Evolutionary conservation across 2,797 vertebrate species (phyloP).

Genomic region (Acanthopagrus latus): DNA sequence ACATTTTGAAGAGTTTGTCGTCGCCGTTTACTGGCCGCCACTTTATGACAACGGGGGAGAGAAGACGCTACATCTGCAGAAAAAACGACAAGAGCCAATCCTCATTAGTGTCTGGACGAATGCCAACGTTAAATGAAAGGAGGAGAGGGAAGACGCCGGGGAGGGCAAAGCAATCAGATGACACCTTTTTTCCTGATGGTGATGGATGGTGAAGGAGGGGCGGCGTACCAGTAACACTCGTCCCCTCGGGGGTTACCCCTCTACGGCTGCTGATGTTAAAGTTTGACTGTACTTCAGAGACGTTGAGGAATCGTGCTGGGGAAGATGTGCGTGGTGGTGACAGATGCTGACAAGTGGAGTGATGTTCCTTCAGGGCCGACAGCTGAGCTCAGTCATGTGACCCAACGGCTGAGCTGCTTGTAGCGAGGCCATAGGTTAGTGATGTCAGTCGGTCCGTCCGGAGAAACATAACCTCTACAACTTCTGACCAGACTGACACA

Average conservation of each 20-base stretch:
- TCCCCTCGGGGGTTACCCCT: slow-evolving; percentile 39
- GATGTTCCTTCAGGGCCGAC: slow-evolving; percentile 54
- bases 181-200: slow-evolving; percentile 51
- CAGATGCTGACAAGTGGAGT: slow-evolving; percentile 54
- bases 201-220: slow-evolving; percentile 59
- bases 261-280: slow-evolving; percentile 31
- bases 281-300: slow-evolving; percentile 60
- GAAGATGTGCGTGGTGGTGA: slow-evolving; percentile 28
- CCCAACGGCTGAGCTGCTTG: background rate
- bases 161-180: slow-evolving; percentile 59
- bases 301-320: slow-evolving; percentile 23
- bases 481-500: background rate
- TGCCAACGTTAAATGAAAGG: slow-evolving; percentile 61
- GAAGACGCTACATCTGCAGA: slow-evolving; percentile 53
- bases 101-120: slow-evolving; percentile 67
- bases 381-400: slow-evolving; percentile 52
- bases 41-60: slow-evolving; percentile 39
- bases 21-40: slow-evolving; percentile 19
- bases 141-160: slow-evolving; percentile 34
- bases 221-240: slow-evolving; percentile 11
- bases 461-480: background rate
- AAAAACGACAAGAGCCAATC: slow-evolving; percentile 54
- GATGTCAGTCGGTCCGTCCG: background rate
- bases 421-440: background rate
- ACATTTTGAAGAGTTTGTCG: slow-evolving; percentile 56